Percentiles rank a stretch among this genome's conserved stretches.
These are phyloP conservation scores for Agonopterix alstromeriana DNA, from an alignment of 2,888 invertebrate species.

Conservation along the genomic window DNA sequence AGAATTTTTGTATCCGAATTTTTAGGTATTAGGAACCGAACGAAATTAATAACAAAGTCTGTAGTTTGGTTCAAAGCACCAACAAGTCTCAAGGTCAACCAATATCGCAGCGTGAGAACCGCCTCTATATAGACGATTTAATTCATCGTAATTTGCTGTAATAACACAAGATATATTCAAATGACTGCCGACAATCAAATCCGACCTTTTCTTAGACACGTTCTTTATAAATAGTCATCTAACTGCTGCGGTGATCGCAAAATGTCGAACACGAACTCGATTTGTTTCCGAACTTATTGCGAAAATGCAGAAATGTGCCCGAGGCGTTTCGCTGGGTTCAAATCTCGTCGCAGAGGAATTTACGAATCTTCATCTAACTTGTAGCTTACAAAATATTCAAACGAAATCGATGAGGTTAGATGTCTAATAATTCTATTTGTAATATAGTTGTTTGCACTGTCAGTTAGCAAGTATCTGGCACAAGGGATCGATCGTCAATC, in stretches of 20 bases:
- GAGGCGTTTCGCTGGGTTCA: constrained; percentile 32
- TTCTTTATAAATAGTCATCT: constrained; percentile 74
- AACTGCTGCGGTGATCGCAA: constrained; percentile 66
- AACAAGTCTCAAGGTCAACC: constrained; percentile 60
- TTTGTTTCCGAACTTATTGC: constrained; percentile 61
- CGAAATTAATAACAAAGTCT: not conserved
- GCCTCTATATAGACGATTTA: constrained; percentile 62
- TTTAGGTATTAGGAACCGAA: no score
- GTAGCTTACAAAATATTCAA: not conserved
- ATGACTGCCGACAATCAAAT: constrained; percentile 73
- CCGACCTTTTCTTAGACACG: constrained; percentile 74
- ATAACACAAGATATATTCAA: constrained; percentile 71
- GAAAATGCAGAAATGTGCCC: constrained; percentile 60
- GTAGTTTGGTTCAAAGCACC: constrained; percentile 39
- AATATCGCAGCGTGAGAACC: constrained; percentile 61
- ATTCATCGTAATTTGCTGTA: constrained; percentile 72
- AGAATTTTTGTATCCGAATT: no score
- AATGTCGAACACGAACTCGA: constrained; percentile 74
- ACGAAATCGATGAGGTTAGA: constrained; percentile 18
- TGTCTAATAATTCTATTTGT: constrained; percentile 34
- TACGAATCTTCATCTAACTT: constrained; percentile 32
- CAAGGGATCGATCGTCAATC: constrained; percentile 76
- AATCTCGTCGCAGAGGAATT: constrained; percentile 28
- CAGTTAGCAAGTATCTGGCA: constrained; percentile 71
- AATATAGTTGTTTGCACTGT: constrained; percentile 52